phyloP scores from a whole-genome alignment of 2,113 vertebrate species.

The Paradoxurus hermaphroditus region DNA sequence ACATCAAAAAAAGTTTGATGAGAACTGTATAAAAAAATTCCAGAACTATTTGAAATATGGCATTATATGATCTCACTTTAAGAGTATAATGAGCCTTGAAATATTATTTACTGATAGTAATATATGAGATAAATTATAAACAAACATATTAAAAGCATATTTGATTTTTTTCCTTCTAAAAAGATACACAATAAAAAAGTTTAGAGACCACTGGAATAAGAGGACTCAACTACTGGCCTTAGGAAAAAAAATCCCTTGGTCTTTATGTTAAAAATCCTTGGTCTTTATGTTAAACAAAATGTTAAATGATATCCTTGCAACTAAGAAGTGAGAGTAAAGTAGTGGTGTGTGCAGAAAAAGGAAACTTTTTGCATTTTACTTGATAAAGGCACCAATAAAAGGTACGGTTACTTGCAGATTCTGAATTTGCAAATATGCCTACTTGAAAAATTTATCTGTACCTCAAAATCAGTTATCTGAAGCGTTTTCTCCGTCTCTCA shows the following conservation, averaged over 20 bases:
- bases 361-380: not conserved
- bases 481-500: not conserved
- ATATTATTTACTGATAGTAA: not conserved
- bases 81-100: not conserved
- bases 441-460: not conserved
- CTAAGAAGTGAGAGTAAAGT: not conserved
- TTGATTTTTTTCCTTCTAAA: slow-evolving; percentile 22
- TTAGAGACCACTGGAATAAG: not conserved
- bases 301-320: not conserved
- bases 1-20: slow-evolving; percentile 9
- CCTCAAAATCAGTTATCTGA: not conserved
- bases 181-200: not conserved
- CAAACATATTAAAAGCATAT: not conserved
- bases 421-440: not conserved
- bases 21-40: not conserved
- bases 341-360: not conserved
- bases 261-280: not conserved
- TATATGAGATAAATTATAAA: not conserved
- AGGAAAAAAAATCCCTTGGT: not conserved
- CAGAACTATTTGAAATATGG: not conserved
- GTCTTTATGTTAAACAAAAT: not conserved
- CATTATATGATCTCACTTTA: slow-evolving; percentile 2
- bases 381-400: slow-evolving; percentile 6
- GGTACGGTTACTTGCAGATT: not conserved
- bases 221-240: not conserved